Conservation (phyloP, 2,888 invertebrate species). For the Sepiola atlantica region DNA sequence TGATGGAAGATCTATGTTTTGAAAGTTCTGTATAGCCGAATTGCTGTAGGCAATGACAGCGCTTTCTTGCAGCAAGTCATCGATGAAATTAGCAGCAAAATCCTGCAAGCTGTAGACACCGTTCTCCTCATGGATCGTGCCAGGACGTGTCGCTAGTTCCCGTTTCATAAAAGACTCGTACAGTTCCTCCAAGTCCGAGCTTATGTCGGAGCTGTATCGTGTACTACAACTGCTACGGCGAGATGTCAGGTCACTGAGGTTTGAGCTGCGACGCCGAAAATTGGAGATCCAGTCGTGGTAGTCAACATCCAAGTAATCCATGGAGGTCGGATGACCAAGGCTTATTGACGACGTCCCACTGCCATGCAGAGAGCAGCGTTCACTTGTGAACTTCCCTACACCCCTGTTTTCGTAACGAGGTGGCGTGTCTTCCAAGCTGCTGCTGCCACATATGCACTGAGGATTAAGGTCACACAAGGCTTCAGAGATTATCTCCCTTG, state of each 20-base stretch:
- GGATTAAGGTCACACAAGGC: slow-evolving; percentile 16
- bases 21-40: slow-evolving; percentile 57
- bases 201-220: slow-evolving; percentile 69
- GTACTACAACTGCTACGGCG: slow-evolving; percentile 76
- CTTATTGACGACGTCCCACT: slow-evolving; percentile 25
- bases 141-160: slow-evolving; percentile 62
- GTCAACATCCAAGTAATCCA: slow-evolving; percentile 63
- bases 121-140: slow-evolving; percentile 67
- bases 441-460: background rate
- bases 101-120: slow-evolving; percentile 58
- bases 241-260: slow-evolving; percentile 69
- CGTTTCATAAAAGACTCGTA: slow-evolving; percentile 65
- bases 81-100: slow-evolving; percentile 61
- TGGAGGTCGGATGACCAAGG: slow-evolving; percentile 44
- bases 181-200: slow-evolving; percentile 71
- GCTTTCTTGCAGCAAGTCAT: slow-evolving; percentile 59
- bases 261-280: slow-evolving; percentile 69
- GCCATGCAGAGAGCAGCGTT: slow-evolving; percentile 42
- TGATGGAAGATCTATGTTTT: slow-evolving; percentile 52
- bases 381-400: background rate
- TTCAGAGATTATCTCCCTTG: slow-evolving; percentile 38
- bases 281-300: slow-evolving; percentile 65
- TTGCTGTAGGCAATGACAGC: slow-evolving; percentile 59
- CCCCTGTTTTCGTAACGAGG: background rate
- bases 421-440: background rate